These are phyloP conservation scores for Myripristis murdjan DNA, from an alignment of 2,797 vertebrate genomes.

Conservation along the genomic window DNA sequence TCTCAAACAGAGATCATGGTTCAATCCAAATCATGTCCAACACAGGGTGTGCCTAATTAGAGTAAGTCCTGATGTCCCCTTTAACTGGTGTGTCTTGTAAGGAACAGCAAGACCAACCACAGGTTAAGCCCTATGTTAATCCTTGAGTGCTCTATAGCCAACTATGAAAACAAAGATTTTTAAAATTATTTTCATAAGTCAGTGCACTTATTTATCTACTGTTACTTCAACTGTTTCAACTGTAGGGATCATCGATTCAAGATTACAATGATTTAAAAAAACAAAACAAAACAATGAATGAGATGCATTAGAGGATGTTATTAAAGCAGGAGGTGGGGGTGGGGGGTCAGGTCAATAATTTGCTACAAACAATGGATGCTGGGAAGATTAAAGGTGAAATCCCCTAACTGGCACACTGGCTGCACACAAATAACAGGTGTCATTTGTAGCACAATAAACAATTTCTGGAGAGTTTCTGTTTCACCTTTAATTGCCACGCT, in stretches of 20 bases:
- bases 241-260: conserved; percentile 92
- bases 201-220: conserved; percentile 82
- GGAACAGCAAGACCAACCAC: conserved; percentile 96
- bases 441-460: conserved; percentile 24
- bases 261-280: conserved; percentile 75
- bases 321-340: too few relatives aligned
- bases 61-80: conserved; percentile 57
- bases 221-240: conserved; percentile 91
- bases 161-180: conserved; percentile 51
- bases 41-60: conserved; percentile 20
- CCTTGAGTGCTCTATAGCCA: conserved; percentile 44
- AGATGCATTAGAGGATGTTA: conserved; percentile 58
- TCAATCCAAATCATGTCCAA: conserved; percentile 26
- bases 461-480: conserved; percentile 35
- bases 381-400: conserved; percentile 78
- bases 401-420: conserved; percentile 43
- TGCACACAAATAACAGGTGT: conserved; percentile 48
- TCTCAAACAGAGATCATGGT: conserved; percentile 29
- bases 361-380: conserved; percentile 54
- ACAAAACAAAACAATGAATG: conserved; percentile 51
- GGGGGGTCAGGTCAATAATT: conserved; percentile 46
- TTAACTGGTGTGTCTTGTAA: conserved; percentile 92
- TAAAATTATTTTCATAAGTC: conserved; percentile 89
- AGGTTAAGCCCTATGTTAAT: conserved; percentile 77
- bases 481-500: conserved; percentile 69